Conservation (phyloP, 2,113 vertebrate genomes). For the Mormyrus lacerda region DNA sequence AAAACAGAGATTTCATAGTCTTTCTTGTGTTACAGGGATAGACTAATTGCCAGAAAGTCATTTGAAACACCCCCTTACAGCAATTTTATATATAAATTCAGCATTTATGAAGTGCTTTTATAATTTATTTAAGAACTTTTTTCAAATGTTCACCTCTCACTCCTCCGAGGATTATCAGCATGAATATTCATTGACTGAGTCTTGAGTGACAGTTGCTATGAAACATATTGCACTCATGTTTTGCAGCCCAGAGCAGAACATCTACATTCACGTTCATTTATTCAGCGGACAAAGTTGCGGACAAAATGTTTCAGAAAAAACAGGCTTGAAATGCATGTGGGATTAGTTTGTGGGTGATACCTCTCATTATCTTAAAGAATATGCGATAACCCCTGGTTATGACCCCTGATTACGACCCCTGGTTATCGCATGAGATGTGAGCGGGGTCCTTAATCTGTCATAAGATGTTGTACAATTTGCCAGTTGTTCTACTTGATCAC, state of each 20-base stretch:
- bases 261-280: neutral
- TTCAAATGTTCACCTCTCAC: neutral
- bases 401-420: no score
- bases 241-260: neutral
- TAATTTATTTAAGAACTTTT: neutral
- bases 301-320: neutral
- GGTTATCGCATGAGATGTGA: neutral
- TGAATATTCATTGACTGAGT: neutral
- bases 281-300: neutral
- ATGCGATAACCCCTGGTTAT: neutral
- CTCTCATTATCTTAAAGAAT: neutral
- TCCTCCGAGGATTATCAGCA: neutral
- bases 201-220: neutral
- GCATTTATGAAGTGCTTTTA: neutral
- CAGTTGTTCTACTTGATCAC: neutral
- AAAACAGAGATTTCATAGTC: neutral
- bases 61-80: neutral
- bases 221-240: neutral
- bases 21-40: neutral
- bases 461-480: neutral
- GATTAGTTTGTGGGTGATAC: neutral
- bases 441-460: neutral
- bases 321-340: neutral
- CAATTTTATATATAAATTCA: neutral
- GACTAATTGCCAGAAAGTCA: neutral